Base-by-base conservation (phyloP, 2,888 invertebrate genomes). In the Cryptocephalus moraei region DNA sequence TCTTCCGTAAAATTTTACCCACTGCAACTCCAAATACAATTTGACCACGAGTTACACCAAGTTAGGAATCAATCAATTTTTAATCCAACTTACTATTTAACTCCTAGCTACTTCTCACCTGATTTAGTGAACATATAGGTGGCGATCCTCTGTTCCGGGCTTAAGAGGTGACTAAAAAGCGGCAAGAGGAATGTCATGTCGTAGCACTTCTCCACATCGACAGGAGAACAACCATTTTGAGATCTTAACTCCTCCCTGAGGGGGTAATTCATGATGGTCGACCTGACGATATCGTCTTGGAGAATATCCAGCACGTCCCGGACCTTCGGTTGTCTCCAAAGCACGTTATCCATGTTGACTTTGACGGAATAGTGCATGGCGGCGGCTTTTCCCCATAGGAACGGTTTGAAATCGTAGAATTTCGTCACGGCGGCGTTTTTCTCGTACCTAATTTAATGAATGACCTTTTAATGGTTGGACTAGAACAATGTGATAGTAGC, bases 181-280 rank as follows among this genome's bases (percentile, higher is more conserved):
- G 91, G 87, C 45, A 92, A 73, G 55, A 91, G 72, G 65, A 91
- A 93, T 31, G 82, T 75, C 1, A 92, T 85, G 71, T 93, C 92
- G 59, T 93, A 93, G 44, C 85, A 53, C 31, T 53, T 45, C n/a
- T 40, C 38, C 40, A 54, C 52, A 8, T 33, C 11, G 2, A 44
- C 14, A 8, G 34, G 43, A 1, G 48, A 11, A 32, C 49, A 39
- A n/a, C 49, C 44, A 1, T 43, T 36, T 12, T 9, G 61, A 57
- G 54, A 50, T 56, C 46, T 44, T 33, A 64, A 48, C n/a, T 41
- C 39, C 40, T 50, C 52, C 65, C 33, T 54, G 41, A 46, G 51
- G 32, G 90, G 88, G 62, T 84, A 90, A 60, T 83, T 75, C 49
- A 74, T 73, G 0, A 90, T 75, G 0, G 91, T 90, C 43, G 76